Percentiles rank a stretch among this genome's conserved stretches.
Conservation (phyloP, 2,888 invertebrate species). For the Nymphalis polychloros region DNA sequence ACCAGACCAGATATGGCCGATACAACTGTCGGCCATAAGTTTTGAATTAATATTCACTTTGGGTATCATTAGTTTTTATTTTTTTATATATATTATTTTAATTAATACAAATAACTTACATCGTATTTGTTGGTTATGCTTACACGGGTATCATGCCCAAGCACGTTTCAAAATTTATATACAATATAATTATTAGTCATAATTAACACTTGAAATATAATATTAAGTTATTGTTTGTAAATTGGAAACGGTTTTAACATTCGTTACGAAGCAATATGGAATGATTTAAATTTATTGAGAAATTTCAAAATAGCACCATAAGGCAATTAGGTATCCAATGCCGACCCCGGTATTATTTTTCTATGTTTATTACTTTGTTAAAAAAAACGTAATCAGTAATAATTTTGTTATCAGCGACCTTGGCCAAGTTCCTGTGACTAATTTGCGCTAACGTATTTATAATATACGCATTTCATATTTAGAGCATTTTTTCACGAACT, state of each 20-base stretch:
- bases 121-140: not conserved
- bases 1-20: slow-evolving; percentile 90
- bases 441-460: not conserved
- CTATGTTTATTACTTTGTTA: not conserved
- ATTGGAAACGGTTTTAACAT: not conserved
- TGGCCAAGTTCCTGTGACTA: slow-evolving; percentile 6
- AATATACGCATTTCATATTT: not conserved
- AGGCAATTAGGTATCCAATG: not conserved
- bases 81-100: too few relatives aligned
- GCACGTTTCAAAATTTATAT: not conserved
- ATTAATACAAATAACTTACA: not conserved
- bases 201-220: not conserved
- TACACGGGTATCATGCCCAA: slow-evolving; percentile 5
- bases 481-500: too few relatives aligned
- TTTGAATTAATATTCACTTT: slow-evolving; percentile 32
- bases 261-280: not conserved
- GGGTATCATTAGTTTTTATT: not conserved
- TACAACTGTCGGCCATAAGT: slow-evolving; percentile 83
- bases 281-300: not conserved
- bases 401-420: slow-evolving; percentile 1
- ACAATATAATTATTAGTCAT: slow-evolving; percentile 6
- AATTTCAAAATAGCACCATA: not conserved
- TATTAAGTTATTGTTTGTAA: not conserved
- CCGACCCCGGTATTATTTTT: not conserved
- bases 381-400: not conserved